Conservation (phyloP, 2,888 invertebrate genomes). For the Spodoptera littoralis region DNA sequence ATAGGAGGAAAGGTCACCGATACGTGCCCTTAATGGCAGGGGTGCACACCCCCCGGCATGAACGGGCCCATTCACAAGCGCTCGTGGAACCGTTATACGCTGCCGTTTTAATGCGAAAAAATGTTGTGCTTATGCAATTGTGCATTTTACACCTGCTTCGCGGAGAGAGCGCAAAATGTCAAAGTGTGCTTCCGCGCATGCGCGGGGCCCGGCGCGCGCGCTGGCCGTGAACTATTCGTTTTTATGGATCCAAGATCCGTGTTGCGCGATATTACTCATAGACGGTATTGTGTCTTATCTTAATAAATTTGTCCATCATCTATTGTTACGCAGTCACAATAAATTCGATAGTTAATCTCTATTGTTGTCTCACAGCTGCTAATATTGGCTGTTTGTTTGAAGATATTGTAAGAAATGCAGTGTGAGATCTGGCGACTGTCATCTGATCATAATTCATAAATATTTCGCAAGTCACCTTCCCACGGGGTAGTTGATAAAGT, state of each 20-base stretch:
- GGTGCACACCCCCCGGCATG: slow-evolving; percentile 67
- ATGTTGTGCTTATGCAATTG: slow-evolving; percentile 68
- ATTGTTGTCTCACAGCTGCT: slow-evolving; percentile 53
- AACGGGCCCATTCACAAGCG: slow-evolving; percentile 73
- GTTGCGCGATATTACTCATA: slow-evolving; percentile 74
- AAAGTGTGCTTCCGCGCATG: slow-evolving; percentile 77
- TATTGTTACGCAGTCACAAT: slow-evolving; percentile 59
- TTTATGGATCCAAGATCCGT: slow-evolving; percentile 80
- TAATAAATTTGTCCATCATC: slow-evolving; percentile 67
- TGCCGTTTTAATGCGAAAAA: slow-evolving; percentile 74
- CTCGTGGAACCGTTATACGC: slow-evolving; percentile 71
- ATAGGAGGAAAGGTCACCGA: slow-evolving; percentile 69
- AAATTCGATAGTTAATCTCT: slow-evolving; percentile 56
- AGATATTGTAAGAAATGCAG: slow-evolving; percentile 35
- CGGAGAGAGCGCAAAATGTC: slow-evolving; percentile 78
- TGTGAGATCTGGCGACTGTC: slow-evolving; percentile 31
- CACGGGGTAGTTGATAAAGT: slow-evolving; percentile 65
- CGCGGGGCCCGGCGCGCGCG: slow-evolving; percentile 53
- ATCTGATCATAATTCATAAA: slow-evolving; percentile 44
- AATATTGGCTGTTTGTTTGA: slow-evolving; percentile 40
- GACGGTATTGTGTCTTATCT: slow-evolving; percentile 68
- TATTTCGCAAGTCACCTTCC: slow-evolving; percentile 74
- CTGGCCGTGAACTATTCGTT: slow-evolving; percentile 83
- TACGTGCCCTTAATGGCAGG: slow-evolving; percentile 68
- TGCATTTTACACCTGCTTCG: slow-evolving; percentile 76